phyloP scores from a whole-genome alignment of 2,797 vertebrate species.

The Myotis findleyi region DNA sequence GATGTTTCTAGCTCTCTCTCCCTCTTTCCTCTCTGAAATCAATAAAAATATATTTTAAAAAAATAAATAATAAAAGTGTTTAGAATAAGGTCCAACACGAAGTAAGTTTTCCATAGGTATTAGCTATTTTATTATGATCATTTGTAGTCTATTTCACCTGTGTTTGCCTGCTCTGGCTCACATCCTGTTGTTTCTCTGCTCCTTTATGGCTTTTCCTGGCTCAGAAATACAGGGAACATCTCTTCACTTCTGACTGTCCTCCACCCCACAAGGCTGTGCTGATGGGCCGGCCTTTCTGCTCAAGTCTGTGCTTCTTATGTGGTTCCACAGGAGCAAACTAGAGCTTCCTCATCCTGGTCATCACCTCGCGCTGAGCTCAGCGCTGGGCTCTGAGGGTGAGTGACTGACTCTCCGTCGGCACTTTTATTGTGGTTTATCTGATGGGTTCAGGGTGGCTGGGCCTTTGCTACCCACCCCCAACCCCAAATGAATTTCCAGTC shows the following conservation, averaged over 20 bases:
- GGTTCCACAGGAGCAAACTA: constrained; percentile 71
- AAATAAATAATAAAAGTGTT: neutral
- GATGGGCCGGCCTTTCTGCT: constrained; percentile 8
- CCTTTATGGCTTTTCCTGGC: constrained; percentile 28
- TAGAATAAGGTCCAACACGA: neutral
- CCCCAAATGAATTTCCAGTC: constrained; percentile 82
- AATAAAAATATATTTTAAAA: no score
- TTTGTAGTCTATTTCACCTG: neutral
- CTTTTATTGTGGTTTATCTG: constrained; percentile 89
- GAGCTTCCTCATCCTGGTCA: constrained; percentile 70
- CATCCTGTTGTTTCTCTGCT: neutral
- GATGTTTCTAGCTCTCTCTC: no score
- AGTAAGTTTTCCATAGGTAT: neutral
- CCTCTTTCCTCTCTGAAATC: no score
- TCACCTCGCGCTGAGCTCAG: constrained; percentile 84
- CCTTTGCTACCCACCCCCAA: constrained; percentile 81
- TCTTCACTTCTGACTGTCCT: constrained; percentile 38
- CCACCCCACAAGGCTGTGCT: neutral
- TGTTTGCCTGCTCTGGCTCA: neutral
- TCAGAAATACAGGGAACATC: neutral
- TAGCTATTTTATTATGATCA: neutral
- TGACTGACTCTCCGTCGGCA: constrained; percentile 81
- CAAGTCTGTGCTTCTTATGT: constrained; percentile 83
- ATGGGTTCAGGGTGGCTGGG: constrained; percentile 87
- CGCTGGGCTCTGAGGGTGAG: constrained; percentile 81